Evolutionary conservation across 2,888 invertebrate genomes (phyloP), one percentile per base, ranked within the genome.

Genomic region (Drepanosiphum platanoidis): DNA sequence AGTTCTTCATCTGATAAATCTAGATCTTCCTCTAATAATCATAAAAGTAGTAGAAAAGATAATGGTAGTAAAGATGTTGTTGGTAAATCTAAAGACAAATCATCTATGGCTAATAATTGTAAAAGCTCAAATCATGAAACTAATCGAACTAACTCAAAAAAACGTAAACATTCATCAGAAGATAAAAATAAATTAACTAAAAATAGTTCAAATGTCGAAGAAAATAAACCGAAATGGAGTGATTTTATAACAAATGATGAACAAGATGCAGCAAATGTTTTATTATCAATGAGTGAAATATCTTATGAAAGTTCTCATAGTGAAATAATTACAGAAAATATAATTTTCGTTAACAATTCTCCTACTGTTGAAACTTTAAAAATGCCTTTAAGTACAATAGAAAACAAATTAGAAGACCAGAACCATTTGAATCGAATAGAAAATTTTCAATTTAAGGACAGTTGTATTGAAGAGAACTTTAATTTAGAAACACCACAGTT

Each of bases 21-120:
- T 2, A 84, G 77, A 22, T 68, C 84, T 58, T 84, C 83, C 5
- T 83, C 84, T 66, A 70, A 18, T 64, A 66, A 68, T 68, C 75
- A 77, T 77, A 84, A 77, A 84, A 84, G 52, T 68, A 75, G 34
- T 77, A 75, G 58, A 77, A 84, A 84, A 77, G 84, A 84, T 30
- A 84, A 68, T 68, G 52, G 68, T 36, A 77, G 52, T 84, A 84
- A 84, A 77, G 84, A 84, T 27, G 70, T 77, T 68, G 83, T 46
- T 52, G 77, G 52, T 30, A 84, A 70, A 52, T 30, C 66, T 52
- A 84, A 84, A 68, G 77, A 84, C 3, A 84, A 77, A 42, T 42
- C 27, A 68, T 83, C 66, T 22, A 32, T 42, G 3, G 71, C 61
- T 0, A 46, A 75, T 3, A 83, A 39, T 81, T 71, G 46, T 83